Evolutionary conservation across 1,140 invertebrate genomes (phyloP), one percentile per base, ranked within the genome.

Genomic region (Drosophila kanapiae): DNA sequence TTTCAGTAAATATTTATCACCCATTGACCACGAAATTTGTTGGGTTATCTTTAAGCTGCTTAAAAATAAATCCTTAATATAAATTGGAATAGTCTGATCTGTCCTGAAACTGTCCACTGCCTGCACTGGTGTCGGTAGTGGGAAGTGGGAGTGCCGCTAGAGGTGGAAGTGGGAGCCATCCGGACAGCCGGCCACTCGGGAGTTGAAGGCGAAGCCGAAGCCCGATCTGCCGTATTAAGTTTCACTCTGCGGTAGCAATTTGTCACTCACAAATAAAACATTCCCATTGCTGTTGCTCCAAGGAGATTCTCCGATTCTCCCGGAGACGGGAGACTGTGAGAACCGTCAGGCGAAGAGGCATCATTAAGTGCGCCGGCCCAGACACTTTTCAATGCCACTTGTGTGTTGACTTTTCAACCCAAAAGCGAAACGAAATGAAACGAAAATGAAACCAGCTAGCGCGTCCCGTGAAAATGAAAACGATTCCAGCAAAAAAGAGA

Each of bases 381-480:
- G 62, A 75, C 77, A 74, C 61, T 85, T 74, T 82, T 76, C 64
- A 79, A 65, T 81, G 82, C 82, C 82, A 85, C 82, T 85, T 85
- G 82, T 85, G 82, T 69, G 76, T 70, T 82, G 82, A 78, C 82
- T 85, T 85, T 84, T 85, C 72, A 82, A 78, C 74, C 64, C 82
- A 86, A 85, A 86, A 77, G 60, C 60, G 61, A 80, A 81, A 42
- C 23, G n/a, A 54, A 80, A 76, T 60, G 61, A 65, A 83, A 87
- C 69, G 72, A 84, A 87, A 87, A 80, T 53, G 84, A 87, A 87
- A 87, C 63, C 67, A 67, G 43, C 65, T 51, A 57, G 47, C 45
- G 75, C 13, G 48, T 31, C 37, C 78, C 79, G 65, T 87, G 83
- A 83, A 87, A 86, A 82, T 72, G 83, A 86, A 86, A 86, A 78